phyloP scores from a whole-genome alignment of 2,113 vertebrate species.

The Coreoperca whiteheadi region DNA sequence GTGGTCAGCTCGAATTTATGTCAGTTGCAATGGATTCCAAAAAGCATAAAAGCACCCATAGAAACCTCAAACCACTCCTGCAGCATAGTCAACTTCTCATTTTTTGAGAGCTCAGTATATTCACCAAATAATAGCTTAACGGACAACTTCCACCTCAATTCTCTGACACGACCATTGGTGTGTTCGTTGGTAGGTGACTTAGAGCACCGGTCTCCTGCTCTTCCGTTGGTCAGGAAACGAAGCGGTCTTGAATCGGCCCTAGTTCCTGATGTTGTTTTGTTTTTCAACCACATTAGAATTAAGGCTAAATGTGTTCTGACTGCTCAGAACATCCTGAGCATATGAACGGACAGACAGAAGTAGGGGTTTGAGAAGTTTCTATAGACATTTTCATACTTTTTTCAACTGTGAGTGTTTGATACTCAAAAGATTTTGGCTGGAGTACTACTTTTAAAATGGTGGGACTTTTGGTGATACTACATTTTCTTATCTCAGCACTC shows the following conservation, averaged over 20 bases:
- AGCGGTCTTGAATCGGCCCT: neutral
- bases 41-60: neutral
- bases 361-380: neutral
- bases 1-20: slow-evolving; percentile 8
- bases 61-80: neutral
- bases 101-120: neutral
- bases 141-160: neutral
- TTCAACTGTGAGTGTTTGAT: neutral
- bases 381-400: neutral
- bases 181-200: neutral
- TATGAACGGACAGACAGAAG: neutral
- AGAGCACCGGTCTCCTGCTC: neutral
- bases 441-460: neutral
- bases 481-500: neutral
- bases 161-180: neutral
- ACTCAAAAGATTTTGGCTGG: neutral
- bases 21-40: neutral
- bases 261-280: neutral
- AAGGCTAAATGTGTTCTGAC: neutral
- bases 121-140: neutral
- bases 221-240: neutral
- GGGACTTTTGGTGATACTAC: no score
- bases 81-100: neutral
- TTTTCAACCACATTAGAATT: slow-evolving; percentile 16
- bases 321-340: neutral